Evolutionary conservation across 2,888 invertebrate species (phyloP).

Genomic region (Andrena minutula): DNA sequence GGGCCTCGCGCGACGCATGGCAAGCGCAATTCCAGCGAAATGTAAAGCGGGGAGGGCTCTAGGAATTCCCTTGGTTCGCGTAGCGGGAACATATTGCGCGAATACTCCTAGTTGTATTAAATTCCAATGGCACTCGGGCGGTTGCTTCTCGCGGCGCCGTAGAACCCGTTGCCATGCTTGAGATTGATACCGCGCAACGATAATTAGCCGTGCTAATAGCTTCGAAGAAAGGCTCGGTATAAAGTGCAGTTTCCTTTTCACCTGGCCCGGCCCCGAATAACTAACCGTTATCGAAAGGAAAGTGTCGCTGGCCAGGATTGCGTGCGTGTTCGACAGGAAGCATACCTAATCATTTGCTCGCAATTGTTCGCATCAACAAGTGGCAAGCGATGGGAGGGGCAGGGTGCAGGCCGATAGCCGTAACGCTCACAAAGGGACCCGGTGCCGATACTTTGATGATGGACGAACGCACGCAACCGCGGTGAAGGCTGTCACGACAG

Average conservation of each 20-base stretch:
- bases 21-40: neutral
- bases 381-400: slow-evolving; percentile 56
- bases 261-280: neutral
- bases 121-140: slow-evolving; percentile 8
- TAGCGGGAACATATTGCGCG: slow-evolving; percentile 8
- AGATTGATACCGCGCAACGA: slow-evolving; percentile 8
- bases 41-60: neutral
- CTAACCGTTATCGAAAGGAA: slow-evolving; percentile 31
- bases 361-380: slow-evolving; percentile 70
- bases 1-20: neutral
- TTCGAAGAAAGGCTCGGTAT: neutral
- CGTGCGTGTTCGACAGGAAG: slow-evolving; percentile 56
- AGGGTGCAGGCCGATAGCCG: slow-evolving; percentile 30
- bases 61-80: slow-evolving; percentile 8
- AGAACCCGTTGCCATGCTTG: neutral
- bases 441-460: slow-evolving; percentile 66
- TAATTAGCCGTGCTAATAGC: neutral
- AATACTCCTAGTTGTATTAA: slow-evolving; percentile 18
- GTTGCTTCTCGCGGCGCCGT: neutral
- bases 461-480: slow-evolving; percentile 62
- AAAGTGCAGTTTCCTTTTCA: neutral
- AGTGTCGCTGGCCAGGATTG: slow-evolving; percentile 36
- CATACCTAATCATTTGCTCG: slow-evolving; percentile 57
- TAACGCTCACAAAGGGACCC: slow-evolving; percentile 49
- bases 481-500: slow-evolving; percentile 55